These are phyloP conservation scores for Eurytoma californica DNA, from an alignment of 2,888 invertebrate species.

Conservation along the genomic window DNA sequence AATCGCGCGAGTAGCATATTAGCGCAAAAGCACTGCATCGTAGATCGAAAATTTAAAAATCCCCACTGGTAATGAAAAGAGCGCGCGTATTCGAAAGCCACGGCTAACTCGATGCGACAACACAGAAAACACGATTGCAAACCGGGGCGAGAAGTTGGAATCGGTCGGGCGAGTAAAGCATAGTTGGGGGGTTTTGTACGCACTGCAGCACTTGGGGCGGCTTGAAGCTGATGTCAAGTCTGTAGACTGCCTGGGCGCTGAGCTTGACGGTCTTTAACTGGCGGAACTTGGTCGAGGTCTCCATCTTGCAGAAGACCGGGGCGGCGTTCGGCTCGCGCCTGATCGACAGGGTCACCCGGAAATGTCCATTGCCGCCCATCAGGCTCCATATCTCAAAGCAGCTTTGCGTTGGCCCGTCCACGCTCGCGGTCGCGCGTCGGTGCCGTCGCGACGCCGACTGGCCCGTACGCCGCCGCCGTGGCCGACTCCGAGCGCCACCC, in stretches of 20 bases:
- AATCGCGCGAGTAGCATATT: too few species aligned
- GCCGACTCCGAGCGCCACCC: too few species aligned
- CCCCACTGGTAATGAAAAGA: too few species aligned
- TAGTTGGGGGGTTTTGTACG: slow-evolving; percentile 65
- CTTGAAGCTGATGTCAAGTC: slow-evolving; percentile 77
- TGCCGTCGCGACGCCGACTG: too few species aligned
- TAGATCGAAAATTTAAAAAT: too few species aligned
- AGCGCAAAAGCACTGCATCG: too few species aligned
- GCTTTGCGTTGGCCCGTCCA: neutral
- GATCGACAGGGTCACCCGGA: slow-evolving; percentile 76
- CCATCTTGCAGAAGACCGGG: slow-evolving; percentile 78
- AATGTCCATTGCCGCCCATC: slow-evolving; percentile 72
- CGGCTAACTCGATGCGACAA: neutral
- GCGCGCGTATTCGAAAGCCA: neutral
- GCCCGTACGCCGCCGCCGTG: too few species aligned
- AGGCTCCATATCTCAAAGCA: slow-evolving; percentile 57
- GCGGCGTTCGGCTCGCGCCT: slow-evolving; percentile 76
- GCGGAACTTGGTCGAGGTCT: slow-evolving; percentile 77
- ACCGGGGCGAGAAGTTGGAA: too few species aligned
- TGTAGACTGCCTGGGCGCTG: slow-evolving; percentile 77
- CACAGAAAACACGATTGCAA: too few species aligned
- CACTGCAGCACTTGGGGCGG: slow-evolving; percentile 77
- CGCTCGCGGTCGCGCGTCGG: too few species aligned
- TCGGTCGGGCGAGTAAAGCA: neutral
- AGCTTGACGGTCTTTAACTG: slow-evolving; percentile 78